These are phyloP conservation scores for Illadopsis cleaveri DNA, from an alignment of 2,113 vertebrate genomes.

Conservation along the genomic window DNA sequence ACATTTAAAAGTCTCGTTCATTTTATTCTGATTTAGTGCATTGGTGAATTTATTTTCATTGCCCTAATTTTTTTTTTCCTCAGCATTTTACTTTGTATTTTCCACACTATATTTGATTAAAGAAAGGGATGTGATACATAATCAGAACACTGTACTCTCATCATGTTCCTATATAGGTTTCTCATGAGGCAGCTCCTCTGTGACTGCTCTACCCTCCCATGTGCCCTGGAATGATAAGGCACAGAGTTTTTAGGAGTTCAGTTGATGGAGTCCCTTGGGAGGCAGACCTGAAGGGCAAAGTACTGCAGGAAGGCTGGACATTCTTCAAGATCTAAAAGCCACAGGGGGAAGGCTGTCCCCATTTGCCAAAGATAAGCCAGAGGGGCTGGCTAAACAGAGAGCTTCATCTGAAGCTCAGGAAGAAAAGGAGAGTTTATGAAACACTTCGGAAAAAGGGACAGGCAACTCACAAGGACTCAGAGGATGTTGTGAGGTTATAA, in stretches of 20 bases:
- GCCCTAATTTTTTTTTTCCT: not conserved
- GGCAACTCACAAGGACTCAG: not conserved
- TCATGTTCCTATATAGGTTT: not conserved
- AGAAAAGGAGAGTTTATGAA: not conserved
- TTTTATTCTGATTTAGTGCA: not conserved
- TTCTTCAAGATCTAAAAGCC: not conserved
- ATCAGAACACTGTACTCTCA: not conserved
- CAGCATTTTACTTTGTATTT: not conserved
- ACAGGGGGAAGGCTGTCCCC: not conserved
- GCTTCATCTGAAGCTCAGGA: not conserved
- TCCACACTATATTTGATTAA: not conserved
- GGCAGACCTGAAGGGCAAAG: not conserved
- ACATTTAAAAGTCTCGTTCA: slow-evolving; percentile 1
- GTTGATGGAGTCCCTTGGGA: not conserved
- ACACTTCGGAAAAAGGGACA: not conserved
- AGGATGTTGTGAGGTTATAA: not conserved
- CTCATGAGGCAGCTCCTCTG: not conserved
- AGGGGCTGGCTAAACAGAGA: not conserved
- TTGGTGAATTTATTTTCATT: not conserved
- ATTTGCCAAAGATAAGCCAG: not conserved
- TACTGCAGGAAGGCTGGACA: not conserved
- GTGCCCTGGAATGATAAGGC: no score
- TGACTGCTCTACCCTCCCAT: rapidly evolving
- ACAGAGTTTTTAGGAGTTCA: not conserved
- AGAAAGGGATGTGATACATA: not conserved